phyloP scores from a whole-genome alignment of 2,797 vertebrate species.

The Alosa sapidissima region DNA sequence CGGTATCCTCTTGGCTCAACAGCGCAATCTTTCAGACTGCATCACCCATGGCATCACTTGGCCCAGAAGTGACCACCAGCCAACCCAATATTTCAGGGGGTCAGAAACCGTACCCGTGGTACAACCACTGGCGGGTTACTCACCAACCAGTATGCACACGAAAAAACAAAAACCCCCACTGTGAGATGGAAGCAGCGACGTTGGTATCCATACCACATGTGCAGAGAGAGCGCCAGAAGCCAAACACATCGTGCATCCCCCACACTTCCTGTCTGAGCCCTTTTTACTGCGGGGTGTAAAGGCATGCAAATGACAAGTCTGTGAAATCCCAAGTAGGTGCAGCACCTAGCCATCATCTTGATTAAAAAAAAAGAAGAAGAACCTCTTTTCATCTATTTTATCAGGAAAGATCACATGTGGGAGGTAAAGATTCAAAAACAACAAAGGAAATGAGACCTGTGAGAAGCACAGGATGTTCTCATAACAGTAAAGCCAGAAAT shows the following conservation, averaged over 20 bases:
- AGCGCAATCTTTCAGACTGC: constrained; percentile 58
- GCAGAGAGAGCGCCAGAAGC: not conserved
- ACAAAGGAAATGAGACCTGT: not conserved
- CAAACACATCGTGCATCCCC: not conserved
- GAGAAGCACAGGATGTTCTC: not conserved
- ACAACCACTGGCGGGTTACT: not conserved
- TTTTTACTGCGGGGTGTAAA: not conserved
- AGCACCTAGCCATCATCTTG: constrained; percentile 3
- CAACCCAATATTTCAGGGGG: not conserved
- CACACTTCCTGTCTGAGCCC: not conserved
- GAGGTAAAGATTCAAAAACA: not conserved
- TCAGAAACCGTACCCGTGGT: not conserved
- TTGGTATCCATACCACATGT: not conserved
- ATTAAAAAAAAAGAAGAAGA: not conserved
- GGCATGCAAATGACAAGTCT: constrained; percentile 4
- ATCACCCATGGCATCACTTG: constrained; percentile 49
- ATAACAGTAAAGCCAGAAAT: not conserved
- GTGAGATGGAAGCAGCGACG: not conserved
- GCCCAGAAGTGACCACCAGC: not conserved
- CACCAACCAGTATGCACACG: not conserved
- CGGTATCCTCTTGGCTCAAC: constrained; percentile 24
- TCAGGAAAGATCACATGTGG: not conserved
- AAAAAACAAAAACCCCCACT: not conserved
- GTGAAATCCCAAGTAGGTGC: not conserved
- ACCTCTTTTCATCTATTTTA: not conserved